Base-by-base conservation (phyloP, 1,140 invertebrate species). In the Arctopsyche grandis region DNA sequence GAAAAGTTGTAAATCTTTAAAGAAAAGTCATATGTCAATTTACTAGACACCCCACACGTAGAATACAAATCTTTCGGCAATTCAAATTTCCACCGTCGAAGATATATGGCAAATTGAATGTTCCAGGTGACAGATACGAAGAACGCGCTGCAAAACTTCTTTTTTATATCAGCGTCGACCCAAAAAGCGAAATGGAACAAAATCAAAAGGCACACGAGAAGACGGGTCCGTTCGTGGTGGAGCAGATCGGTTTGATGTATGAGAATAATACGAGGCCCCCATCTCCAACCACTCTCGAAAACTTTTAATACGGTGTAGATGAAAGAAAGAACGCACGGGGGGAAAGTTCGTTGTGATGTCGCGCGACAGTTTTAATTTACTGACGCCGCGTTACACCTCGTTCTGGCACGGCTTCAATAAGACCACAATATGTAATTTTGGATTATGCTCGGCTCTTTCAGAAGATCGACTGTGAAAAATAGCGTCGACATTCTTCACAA, bases 351-450 rank as follows among this genome's bases (percentile, higher is more conserved):
- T 66, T 66, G 63, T 66, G 63, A 66, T 66, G 63, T 26, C 63
- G 63, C 63, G 21, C 22, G 63, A 66, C 63, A 66, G 63, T 66
- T 66, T 66, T 66, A 66, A 66, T 66, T 66, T 66, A 66, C 24
- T 9, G 24, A 24, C 22, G 63, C 48, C 12, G 14, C 58, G 58
- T 19, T 24, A 14, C 63, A 26, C 48, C 16, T 52, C 63, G 63
- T 66, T 66, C 63, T 66, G 63, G 63, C 63, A 66, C 21, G 19
- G 63, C 63, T 66, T 66, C 63, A 66, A 66, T 66, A 66, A 29
- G 63, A 66, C 63, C 63, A 66, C 63, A 66, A 66, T 66, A 66
- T 66, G 63, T 66, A 66, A 66, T 66, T 66, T 66, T 66, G 63
- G 63, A 22, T 66, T 66, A 22, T 24, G 63, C 19, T 29, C 24